Conservation (phyloP, 2,888 invertebrate genomes). For the Oligia fasciuncula region DNA sequence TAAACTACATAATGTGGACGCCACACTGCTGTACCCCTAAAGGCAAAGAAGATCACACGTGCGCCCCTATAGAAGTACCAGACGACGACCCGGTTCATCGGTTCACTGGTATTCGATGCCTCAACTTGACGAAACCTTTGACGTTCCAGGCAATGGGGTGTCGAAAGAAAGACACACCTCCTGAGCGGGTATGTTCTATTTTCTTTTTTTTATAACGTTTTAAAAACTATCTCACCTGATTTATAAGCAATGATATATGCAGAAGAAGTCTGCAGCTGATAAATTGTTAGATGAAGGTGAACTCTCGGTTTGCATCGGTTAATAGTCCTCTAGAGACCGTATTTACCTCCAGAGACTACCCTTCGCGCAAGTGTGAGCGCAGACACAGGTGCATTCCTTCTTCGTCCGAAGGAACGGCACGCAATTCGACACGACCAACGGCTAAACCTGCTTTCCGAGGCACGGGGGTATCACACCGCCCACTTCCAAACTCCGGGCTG, state of each 20-base stretch:
- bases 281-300: neutral
- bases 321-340: no score
- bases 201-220: neutral
- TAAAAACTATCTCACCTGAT: neutral
- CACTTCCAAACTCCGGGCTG: no score
- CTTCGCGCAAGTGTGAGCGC: no score
- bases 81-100: conserved; percentile 71
- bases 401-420: no score
- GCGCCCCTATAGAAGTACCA: conserved; percentile 67
- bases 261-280: no score
- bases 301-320: neutral
- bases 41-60: conserved; percentile 64
- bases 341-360: no score
- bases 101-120: conserved; percentile 69
- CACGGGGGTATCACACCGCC: no score
- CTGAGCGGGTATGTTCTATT: conserved; percentile 16
- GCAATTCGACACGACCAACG: no score
- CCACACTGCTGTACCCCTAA: conserved; percentile 58
- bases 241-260: no score
- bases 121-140: conserved; percentile 71
- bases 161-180: conserved; percentile 19
- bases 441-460: no score
- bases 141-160: conserved; percentile 56
- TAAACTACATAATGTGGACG: conserved; percentile 52
- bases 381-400: no score